Conservation (phyloP, 2,888 invertebrate genomes). For the Adelognathus sp. region DNA sequence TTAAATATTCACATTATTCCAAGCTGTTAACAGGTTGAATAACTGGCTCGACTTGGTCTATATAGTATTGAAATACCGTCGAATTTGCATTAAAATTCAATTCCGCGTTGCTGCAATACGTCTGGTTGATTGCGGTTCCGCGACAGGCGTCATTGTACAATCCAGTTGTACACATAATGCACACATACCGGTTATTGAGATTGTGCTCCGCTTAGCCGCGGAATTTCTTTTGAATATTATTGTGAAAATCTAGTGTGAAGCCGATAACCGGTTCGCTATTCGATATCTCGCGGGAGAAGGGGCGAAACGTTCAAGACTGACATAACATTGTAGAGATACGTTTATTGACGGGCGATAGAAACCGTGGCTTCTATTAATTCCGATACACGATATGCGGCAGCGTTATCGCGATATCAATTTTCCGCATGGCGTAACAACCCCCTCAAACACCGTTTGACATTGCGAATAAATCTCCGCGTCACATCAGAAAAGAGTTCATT, state of each 20-base stretch:
- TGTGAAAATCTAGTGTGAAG: slow-evolving; percentile 3
- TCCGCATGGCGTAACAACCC: slow-evolving; percentile 8
- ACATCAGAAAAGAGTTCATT: no score
- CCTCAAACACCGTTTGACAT: background rate
- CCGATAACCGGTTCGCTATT: slow-evolving; percentile 53
- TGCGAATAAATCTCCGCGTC: background rate
- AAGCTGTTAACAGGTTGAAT: background rate
- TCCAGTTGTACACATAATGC: slow-evolving; percentile 8
- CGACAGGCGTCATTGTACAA: slow-evolving; percentile 12
- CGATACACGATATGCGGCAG: slow-evolving; percentile 11
- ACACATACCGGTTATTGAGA: slow-evolving; percentile 53
- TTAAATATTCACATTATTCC: background rate
- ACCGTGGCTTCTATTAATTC: slow-evolving; percentile 36
- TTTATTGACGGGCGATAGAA: background rate
- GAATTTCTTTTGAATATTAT: slow-evolving; percentile 35
- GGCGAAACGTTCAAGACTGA: slow-evolving; percentile 22
- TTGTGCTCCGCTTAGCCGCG: slow-evolving; percentile 26
- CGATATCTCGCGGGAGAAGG: slow-evolving; percentile 16
- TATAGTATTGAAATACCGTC: slow-evolving; percentile 11
- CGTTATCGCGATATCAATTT: slow-evolving; percentile 27
- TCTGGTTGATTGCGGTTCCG: slow-evolving; percentile 34
- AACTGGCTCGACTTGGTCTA: slow-evolving; percentile 13
- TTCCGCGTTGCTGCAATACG: slow-evolving; percentile 52
- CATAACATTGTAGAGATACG: slow-evolving; percentile 20
- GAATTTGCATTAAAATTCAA: slow-evolving; percentile 56